A percentile compares a stretch with the other conserved stretches of the same genome.
Conservation (phyloP, 2,888 invertebrate species). For the Drosophila austrosaltans region DNA sequence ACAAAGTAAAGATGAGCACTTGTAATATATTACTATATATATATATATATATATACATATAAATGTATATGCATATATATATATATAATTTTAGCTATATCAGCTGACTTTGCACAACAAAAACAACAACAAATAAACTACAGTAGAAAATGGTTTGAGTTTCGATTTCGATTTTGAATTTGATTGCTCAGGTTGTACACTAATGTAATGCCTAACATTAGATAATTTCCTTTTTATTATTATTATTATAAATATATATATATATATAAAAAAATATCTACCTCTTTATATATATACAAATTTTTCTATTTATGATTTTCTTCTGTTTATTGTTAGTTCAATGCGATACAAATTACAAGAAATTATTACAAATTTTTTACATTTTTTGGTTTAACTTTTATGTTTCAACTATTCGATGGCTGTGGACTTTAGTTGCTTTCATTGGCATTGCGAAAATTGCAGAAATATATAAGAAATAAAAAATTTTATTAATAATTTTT, state of each 20-base stretch:
- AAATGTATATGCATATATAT: constrained; percentile 10
- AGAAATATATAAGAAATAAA: constrained; percentile 1
- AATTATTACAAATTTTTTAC: background rate
- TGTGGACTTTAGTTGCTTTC: constrained; percentile 53
- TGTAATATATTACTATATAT: constrained; percentile 58
- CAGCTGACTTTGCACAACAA: constrained; percentile 69
- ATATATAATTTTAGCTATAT: constrained; percentile 37
- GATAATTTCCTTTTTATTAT: constrained; percentile 43
- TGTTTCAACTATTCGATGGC: background rate
- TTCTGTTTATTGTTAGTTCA: constrained; percentile 2
- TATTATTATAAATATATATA: background rate
- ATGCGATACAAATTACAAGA: background rate
- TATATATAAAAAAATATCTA: background rate
- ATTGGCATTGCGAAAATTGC: constrained; percentile 48
- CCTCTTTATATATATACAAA: background rate
- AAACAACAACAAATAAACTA: constrained; percentile 38
- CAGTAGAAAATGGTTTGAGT: constrained; percentile 58
- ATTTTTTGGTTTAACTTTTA: background rate
- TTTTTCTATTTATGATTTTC: background rate
- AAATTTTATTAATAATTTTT: constrained; percentile 42
- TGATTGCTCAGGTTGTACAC: constrained; percentile 75
- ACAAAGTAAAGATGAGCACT: constrained; percentile 74
- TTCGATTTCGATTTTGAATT: constrained; percentile 46
- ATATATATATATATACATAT: constrained; percentile 46
- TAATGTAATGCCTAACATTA: constrained; percentile 74